Evolutionary conservation across 2,888 invertebrate genomes (phyloP).

Genomic region (Helicoverpa assulta): DNA sequence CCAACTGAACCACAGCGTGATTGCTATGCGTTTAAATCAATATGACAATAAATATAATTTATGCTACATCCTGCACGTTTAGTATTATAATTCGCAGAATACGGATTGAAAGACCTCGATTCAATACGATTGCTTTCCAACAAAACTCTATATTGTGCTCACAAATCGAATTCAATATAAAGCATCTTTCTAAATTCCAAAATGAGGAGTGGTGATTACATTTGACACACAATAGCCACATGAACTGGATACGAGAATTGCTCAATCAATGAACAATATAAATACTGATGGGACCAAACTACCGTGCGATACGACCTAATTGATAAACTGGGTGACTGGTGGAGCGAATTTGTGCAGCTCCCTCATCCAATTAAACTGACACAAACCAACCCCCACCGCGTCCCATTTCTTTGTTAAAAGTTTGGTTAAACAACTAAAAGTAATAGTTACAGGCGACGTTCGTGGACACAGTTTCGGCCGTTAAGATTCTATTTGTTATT

Average conservation of each 20-base stretch:
- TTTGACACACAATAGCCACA: constrained; percentile 61
- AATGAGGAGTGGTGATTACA: constrained; percentile 57
- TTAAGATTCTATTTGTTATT: constrained; percentile 51
- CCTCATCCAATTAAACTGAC: constrained; percentile 80
- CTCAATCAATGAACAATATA: constrained; percentile 79
- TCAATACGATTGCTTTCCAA: constrained; percentile 24
- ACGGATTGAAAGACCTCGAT: constrained; percentile 16
- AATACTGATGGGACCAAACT: constrained; percentile 76
- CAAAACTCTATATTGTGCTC: constrained; percentile 25
- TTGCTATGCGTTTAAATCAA: constrained; percentile 1
- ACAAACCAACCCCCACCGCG: constrained; percentile 69
- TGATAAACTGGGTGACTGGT: constrained; percentile 78
- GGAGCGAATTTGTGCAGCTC: constrained; percentile 74
- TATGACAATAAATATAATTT: not conserved
- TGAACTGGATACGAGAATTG: constrained; percentile 69
- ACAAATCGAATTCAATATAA: constrained; percentile 38
- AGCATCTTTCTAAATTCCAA: constrained; percentile 51
- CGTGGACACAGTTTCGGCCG: constrained; percentile 31
- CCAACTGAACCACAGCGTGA: constrained; percentile 45
- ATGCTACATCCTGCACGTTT: too few species aligned
- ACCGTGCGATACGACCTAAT: constrained; percentile 79
- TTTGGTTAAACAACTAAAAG: constrained; percentile 56
- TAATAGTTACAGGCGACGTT: constrained; percentile 35
- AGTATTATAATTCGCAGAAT: not conserved
- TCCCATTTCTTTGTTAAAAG: constrained; percentile 64